Percentiles rank a stretch among this genome's conserved stretches.
Evolutionary conservation across 2,113 vertebrate genomes (phyloP).

Genomic region (Mus pahari): DNA sequence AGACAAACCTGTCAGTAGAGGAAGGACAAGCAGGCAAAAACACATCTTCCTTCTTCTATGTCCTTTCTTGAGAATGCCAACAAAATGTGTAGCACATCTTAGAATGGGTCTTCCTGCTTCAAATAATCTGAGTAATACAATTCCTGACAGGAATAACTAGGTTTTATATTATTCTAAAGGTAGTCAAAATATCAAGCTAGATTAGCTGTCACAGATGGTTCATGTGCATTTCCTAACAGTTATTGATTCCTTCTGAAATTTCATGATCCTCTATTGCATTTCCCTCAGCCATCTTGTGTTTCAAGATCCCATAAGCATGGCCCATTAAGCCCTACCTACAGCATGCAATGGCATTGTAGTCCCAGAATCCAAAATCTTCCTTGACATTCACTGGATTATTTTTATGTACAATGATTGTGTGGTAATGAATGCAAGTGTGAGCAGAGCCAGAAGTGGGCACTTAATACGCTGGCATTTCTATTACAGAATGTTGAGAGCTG

Average conservation of each 20-base stretch:
- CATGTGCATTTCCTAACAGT: neutral
- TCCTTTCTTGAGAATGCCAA: neutral
- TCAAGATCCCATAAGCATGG: neutral
- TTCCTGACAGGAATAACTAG: neutral
- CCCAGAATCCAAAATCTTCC: neutral
- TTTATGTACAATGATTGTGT: neutral
- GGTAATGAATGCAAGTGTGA: neutral
- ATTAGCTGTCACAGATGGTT: too few relatives aligned
- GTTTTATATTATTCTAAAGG: neutral
- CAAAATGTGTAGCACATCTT: too few relatives aligned
- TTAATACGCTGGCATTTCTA: neutral
- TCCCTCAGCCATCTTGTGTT: neutral
- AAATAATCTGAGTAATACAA: neutral
- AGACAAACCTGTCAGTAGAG: neutral
- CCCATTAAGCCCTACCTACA: neutral
- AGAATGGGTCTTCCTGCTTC: neutral
- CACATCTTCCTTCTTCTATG: neutral
- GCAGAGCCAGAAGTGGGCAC: neutral
- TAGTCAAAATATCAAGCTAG: neutral
- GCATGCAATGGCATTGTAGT: neutral
- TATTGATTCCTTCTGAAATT: neutral
- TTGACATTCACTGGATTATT: neutral
- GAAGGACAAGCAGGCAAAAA: neutral
- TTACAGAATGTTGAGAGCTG: neutral
- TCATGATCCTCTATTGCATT: neutral